Evolutionary conservation across 2,797 vertebrate species (phyloP).

Genomic region (Microtus obscurus): DNA sequence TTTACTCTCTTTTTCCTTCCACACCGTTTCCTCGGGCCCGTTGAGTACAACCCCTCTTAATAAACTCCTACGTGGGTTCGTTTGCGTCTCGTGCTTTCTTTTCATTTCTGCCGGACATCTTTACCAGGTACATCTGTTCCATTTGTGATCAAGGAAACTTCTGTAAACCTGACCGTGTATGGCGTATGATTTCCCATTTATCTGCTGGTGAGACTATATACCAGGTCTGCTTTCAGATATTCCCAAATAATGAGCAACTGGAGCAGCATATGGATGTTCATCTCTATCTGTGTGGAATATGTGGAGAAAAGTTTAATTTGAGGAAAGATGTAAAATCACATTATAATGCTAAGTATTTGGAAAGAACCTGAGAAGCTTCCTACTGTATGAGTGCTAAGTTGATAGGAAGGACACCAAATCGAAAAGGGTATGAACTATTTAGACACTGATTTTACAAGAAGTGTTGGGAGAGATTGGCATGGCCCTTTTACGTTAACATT

Average conservation of each 20-base stretch:
- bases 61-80: no score
- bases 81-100: no score
- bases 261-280: conserved; percentile 99
- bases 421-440: conserved; percentile 86
- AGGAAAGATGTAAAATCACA: conserved; percentile 99
- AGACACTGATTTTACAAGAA: conserved; percentile 82
- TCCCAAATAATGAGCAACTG: conserved; percentile 95
- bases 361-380: conserved; percentile 89
- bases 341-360: conserved; percentile 97
- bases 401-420: conserved; percentile 87
- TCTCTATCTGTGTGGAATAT: conserved; percentile 98
- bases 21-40: no score
- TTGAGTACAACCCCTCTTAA: no score
- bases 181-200: conserved; percentile 99
- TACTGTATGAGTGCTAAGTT: conserved; percentile 84
- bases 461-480: conserved; percentile 83
- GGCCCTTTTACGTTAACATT: conserved; percentile 86
- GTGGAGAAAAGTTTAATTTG: conserved; percentile 98
- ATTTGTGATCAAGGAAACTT: conserved; percentile 99
- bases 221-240: conserved; percentile 99
- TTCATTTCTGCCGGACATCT: no score
- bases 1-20: no score
- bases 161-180: conserved; percentile 98
- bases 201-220: conserved; percentile 98
- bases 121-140: conserved; percentile 95